Conservation (phyloP, 2,888 invertebrate species). For the Ormyrus nitidulus region DNA sequence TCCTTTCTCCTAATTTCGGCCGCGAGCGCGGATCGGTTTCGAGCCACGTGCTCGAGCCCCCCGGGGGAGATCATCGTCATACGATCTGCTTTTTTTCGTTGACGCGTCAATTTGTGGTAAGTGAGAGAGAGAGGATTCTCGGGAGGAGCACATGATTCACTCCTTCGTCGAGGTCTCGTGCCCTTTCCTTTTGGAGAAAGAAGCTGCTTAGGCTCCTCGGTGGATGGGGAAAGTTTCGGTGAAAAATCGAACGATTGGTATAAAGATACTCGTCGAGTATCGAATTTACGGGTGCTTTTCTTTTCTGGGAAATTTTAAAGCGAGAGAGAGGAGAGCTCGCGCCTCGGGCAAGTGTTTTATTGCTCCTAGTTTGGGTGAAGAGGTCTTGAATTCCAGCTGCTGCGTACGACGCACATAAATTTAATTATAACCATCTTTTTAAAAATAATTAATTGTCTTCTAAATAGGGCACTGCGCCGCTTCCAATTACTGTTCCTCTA, state of each 20-base stretch:
- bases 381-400: too few relatives aligned
- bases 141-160: conserved; percentile 33
- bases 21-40: conserved; percentile 23
- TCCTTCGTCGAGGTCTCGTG: not conserved
- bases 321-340: too few relatives aligned
- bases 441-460: too few relatives aligned
- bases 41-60: conserved; percentile 31
- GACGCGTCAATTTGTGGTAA: conserved; percentile 29
- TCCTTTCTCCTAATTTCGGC: conserved; percentile 25
- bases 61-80: conserved; percentile 12
- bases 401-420: too few relatives aligned
- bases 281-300: too few relatives aligned
- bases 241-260: not conserved
- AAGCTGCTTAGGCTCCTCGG: conserved; percentile 1
- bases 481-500: too few relatives aligned
- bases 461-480: too few relatives aligned
- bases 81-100: not conserved
- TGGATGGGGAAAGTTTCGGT: conserved; percentile 23
- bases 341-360: too few relatives aligned
- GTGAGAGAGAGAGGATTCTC: conserved; percentile 12
- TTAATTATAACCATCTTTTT: too few relatives aligned
- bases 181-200: conserved; percentile 25
- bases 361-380: too few relatives aligned
- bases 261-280: too few relatives aligned
- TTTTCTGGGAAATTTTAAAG: too few relatives aligned